Percentiles rank a stretch among this genome's conserved stretches.
Evolutionary conservation across 2,113 vertebrate species (phyloP).

Genomic region (Vanacampus margaritifer): DNA sequence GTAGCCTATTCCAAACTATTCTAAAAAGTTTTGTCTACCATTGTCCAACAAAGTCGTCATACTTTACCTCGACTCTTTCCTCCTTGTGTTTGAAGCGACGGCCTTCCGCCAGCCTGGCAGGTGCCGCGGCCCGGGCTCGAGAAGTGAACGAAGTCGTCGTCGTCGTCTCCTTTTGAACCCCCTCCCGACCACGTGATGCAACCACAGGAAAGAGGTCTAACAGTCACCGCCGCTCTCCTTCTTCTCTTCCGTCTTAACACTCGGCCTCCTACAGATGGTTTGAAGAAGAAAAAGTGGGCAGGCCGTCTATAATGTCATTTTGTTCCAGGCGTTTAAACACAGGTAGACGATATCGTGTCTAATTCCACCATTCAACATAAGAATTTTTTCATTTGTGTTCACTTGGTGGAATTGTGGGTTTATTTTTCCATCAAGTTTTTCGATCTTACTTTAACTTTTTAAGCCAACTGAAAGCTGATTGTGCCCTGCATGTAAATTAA

Average conservation of each 20-base stretch:
- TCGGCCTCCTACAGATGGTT: conserved; percentile 10
- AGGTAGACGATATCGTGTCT: not conserved
- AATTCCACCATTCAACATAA: not conserved
- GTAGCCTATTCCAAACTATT: not conserved
- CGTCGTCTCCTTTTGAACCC: conserved; percentile 74
- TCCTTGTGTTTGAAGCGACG: not conserved
- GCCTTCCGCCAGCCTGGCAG: conserved; percentile 23
- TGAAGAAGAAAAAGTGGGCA: not conserved
- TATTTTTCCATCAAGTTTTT: not conserved
- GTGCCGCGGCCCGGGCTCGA: conserved; percentile 52
- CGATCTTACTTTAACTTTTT: not conserved
- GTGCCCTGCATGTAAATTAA: too few species aligned
- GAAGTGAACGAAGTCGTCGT: conserved; percentile 62
- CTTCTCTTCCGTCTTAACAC: conserved; percentile 47
- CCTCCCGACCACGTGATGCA: conserved; percentile 64
- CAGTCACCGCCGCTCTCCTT: conserved; percentile 65
- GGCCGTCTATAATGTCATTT: not conserved
- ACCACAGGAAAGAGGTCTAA: conserved; percentile 83
- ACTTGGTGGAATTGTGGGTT: not conserved
- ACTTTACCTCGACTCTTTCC: conserved; percentile 46
- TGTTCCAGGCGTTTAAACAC: not conserved
- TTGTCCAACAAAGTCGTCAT: conserved; percentile 13
- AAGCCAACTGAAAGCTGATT: too few species aligned
- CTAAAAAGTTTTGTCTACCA: not conserved
- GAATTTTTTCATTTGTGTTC: not conserved